Base-by-base conservation (phyloP, 2,797 vertebrate species). In the Mus caroli region DNA sequence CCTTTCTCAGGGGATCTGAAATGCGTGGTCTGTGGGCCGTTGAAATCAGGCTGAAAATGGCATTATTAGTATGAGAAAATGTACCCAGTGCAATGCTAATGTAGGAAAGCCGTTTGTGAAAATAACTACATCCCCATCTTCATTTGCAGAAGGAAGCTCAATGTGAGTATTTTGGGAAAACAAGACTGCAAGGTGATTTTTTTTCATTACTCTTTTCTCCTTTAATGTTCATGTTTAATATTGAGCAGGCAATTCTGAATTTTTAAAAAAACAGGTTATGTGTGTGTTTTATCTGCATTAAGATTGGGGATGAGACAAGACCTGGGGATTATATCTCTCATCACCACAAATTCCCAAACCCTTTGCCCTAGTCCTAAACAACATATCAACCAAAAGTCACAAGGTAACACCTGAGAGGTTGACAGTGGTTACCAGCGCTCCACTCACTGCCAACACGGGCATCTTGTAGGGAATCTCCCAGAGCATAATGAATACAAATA, bases 291-390 rank as follows among this genome's bases (percentile, higher is more conserved):
- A 75, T 69, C 58, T 80, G 20, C 54, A 0, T 20, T 20, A 84
- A 58, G 31, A 80, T 60, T 20, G 58, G n/a, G 19, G 6, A 46
- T 75, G 22, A 50, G 88, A 60, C 2, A 88, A 92, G 58, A 78
- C 50, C 9, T 12, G 24, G 19, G 19, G 34, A 56, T 84, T 82
- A 40, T 20, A 54, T 3, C 52, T 97, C 43, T 28, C 12, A 77
- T 93, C 73, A 43, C 28, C 75, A 26, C 76, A 84, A 28, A 77
- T 34, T 80, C 13, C n/a, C 37, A 54, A 62, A n/a, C 31, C 52
- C 31, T 87, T 91, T 90, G 50, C 12, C 78, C n/a, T 87, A 87
- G n/a, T 84, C 37, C 34, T 50, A 94, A 94, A 73, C 46, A 78
- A 46, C 75, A 34, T 86, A 56, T 62, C 78, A 14, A 86, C 0